Evolutionary conservation across 2,113 vertebrate species (phyloP).

Genomic region (Scatophagus argus): DNA sequence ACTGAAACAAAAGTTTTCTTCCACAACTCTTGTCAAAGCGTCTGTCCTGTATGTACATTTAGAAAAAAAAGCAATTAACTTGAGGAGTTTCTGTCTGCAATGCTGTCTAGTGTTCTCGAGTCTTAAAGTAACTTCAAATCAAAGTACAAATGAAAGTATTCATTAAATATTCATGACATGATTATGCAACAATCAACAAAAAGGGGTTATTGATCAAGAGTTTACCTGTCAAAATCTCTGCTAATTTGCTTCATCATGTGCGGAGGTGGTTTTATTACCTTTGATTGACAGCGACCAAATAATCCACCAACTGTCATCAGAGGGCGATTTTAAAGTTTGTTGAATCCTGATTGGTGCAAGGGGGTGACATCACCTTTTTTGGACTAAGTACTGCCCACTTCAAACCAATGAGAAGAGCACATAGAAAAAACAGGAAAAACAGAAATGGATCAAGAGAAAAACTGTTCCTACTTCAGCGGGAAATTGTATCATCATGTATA

Average conservation of each 20-base stretch:
- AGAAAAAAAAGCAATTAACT: slow-evolving; percentile 46
- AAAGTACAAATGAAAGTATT: too few relatives aligned
- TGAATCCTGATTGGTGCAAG: neutral
- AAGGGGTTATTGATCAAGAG: neutral
- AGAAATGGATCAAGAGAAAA: neutral
- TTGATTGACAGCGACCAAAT: slow-evolving; percentile 6
- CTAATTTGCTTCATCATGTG: neutral
- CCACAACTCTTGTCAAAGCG: slow-evolving; percentile 43
- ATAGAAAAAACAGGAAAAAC: neutral
- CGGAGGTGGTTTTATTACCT: neutral
- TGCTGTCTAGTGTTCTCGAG: neutral
- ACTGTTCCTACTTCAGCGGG: neutral
- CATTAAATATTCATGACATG: slow-evolving; percentile 1
- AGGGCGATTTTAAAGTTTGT: neutral
- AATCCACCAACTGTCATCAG: neutral
- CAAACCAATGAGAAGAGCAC: neutral
- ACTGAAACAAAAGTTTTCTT: slow-evolving; percentile 51
- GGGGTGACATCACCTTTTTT: neutral
- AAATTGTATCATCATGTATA: neutral
- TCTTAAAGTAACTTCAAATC: slow-evolving; percentile 22
- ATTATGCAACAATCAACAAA: neutral
- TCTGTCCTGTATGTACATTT: slow-evolving; percentile 28
- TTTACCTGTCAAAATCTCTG: neutral
- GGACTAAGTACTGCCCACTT: neutral
- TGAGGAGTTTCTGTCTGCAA: neutral